Conservation (phyloP, 2,888 invertebrate genomes). For the Agrilus mali region DNA sequence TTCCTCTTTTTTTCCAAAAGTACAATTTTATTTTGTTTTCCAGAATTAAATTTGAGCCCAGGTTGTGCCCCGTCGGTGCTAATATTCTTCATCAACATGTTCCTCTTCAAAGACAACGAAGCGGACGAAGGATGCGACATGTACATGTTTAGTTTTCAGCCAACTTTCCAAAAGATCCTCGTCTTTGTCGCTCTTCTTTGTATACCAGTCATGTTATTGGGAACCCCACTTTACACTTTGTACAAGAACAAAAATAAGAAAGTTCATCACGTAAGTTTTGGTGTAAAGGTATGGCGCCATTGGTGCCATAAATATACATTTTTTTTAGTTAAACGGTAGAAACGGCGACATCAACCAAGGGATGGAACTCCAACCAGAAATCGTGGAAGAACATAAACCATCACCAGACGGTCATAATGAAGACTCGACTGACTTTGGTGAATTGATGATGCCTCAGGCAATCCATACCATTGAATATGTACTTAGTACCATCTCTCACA, state of each 20-base stretch:
- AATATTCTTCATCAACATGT: conserved; percentile 98
- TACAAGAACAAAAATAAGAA: conserved; percentile 24
- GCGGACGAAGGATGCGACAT: conserved; percentile 40
- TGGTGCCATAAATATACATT: no score
- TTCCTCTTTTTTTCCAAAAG: no score
- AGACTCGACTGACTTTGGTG: conserved; percentile 56
- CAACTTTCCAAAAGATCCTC: conserved; percentile 62
- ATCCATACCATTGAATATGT: conserved; percentile 97
- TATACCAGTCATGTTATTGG: conserved; percentile 87
- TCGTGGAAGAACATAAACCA: conserved; percentile 33
- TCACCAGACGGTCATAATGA: conserved; percentile 30
- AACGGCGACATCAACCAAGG: conserved; percentile 57
- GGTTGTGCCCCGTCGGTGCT: conserved; percentile 89
- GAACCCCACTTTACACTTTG: conserved; percentile 81
- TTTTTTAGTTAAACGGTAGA: conserved; percentile 19
- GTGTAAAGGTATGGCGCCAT: no score
- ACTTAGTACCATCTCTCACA: conserved; percentile 90
- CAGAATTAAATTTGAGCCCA: conserved; percentile 23
- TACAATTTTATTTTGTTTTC: background rate
- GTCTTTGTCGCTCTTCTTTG: conserved; percentile 72
- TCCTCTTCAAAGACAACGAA: conserved; percentile 63
- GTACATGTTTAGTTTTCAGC: conserved; percentile 62
- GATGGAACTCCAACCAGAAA: conserved; percentile 45
- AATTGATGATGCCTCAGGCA: conserved; percentile 84
- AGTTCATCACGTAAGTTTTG: conserved; percentile 13